Evolutionary conservation across 1,140 invertebrate species (phyloP), one percentile per base, ranked within the genome.

Genomic region (Octopus sinensis): DNA sequence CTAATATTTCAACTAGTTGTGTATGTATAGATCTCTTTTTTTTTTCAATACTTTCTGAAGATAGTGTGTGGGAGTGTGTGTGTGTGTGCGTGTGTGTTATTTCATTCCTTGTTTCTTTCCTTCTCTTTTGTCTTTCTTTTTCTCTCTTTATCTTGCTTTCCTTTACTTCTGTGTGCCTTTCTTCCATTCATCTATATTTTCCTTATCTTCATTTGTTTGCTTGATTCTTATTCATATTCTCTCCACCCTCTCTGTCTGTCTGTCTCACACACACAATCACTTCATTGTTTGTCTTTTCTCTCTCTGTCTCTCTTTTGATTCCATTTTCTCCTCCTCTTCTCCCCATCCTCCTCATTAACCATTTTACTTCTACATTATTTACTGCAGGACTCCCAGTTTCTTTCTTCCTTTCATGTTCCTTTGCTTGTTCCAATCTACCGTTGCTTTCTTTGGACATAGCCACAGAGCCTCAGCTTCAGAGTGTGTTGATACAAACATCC

Each of bases 71-170:
- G 1, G 30, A 2, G 30, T 43, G 30, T 43, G 30, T 43, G 30
- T 43, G 30, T 43, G 30, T 43, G 30, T 43, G 30, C 30, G 30
- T 43, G 30, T 43, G 30, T 43, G 30, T 53, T 78, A 4, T 78
- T n/a, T 78, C 5, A 6, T 78, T 13, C 9, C 17, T 23, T 76
- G 5, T 52, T 76, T 51, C 4, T 56, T 75, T 68, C 73, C 76
- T 53, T 62, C 75, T 43, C 52, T 43, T 76, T 56, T 77, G 13
- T 51, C 9, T 53, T 71, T 12, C 80, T n/a, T 53, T 12, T 53
- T 81, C 78, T 53, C 79, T 82, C 79, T 76, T 68, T n/a, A 80
- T 81, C 77, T 81, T 82, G 62, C 76, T 75, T 73, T 79, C 52
- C 54, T 43, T 79, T 54, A 54, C 73, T 51, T 12, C 13, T 73